Evolutionary conservation across 2,888 invertebrate genomes (phyloP), one percentile per base, ranked within the genome.

Genomic region (Tinea pellionella): DNA sequence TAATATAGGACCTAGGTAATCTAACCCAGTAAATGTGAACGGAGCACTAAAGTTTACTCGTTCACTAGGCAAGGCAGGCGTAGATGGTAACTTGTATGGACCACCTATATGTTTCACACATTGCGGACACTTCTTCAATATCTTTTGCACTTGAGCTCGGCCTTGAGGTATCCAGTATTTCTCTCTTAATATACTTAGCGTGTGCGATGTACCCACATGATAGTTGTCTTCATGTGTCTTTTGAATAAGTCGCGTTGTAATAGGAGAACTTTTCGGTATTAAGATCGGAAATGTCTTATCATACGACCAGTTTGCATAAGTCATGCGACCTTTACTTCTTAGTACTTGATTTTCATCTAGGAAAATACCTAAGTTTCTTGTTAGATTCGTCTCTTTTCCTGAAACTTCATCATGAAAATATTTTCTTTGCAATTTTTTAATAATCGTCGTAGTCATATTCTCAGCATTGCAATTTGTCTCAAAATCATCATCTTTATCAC

Each of bases 51-150:
- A 58, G 2, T 37, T 58, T 15, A 58, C 58, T 24, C 58, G 2
- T 58, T 58, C 58, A 7, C 8, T 9, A 19, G 67, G 67, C 60
- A 67, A 51, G 1, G 62, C 63, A 15, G 67, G 67, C 9, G 63
- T 63, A 0, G 57, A 2, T 32, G 65, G 67, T 18, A 68, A 43
- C 60, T 63, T 64, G 56, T 61, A 68, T 0, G 69, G 67, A 0
- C 66, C 67, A 15, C 67, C 65, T 0, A 64, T 64, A 37, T 68
- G 63, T 58, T 67, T 68, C 0, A 56, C 37, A 57, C 67, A 68
- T 7, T 51, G 30, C 8, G 37, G 13, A 55, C 66, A 66, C 32
- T 47, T 63, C 16, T 53, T 61, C 0, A 66, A 11, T 2, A 62
- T 18, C 18, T 56, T 63, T 59, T 64, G 61, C 0, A 66, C 64